Conservation (phyloP, 2,113 vertebrate genomes). For the Anguilla rostrata region DNA sequence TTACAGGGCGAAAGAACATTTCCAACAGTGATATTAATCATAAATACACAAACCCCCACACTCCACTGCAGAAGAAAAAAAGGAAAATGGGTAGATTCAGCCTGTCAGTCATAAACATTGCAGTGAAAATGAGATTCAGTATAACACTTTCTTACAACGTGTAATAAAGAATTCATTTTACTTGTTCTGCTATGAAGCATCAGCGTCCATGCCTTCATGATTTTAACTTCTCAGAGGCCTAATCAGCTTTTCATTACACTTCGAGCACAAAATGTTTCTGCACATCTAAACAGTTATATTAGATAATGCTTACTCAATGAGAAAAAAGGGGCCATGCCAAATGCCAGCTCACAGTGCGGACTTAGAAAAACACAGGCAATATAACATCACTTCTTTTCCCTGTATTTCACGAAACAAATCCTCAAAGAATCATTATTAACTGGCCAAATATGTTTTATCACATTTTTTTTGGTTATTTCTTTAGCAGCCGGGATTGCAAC, state of each 20-base stretch:
- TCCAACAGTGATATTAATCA: not conserved
- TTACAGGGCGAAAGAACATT: not conserved
- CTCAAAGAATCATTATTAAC: not conserved
- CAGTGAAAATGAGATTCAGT: not conserved
- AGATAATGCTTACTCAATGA: not conserved
- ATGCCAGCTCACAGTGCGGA: not conserved
- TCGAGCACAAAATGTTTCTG: too few species aligned
- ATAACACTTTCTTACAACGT: not conserved
- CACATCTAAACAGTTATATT: not conserved
- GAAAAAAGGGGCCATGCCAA: not conserved
- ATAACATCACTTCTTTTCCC: too few species aligned
- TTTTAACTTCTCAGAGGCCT: too few species aligned
- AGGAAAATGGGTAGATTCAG: not conserved
- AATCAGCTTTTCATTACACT: too few species aligned
- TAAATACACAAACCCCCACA: not conserved
- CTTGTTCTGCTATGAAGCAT: not conserved
- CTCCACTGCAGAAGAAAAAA: not conserved
- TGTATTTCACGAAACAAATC: not conserved
- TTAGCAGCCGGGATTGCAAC: not conserved
- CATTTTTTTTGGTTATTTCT: not conserved
- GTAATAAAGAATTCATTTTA: not conserved
- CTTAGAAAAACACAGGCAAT: not conserved
- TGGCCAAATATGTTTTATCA: too few species aligned
- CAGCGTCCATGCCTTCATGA: too few species aligned
- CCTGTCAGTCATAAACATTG: not conserved